phyloP scores from a whole-genome alignment of 2,797 vertebrate species.

The Lophotriccus pileatus region DNA sequence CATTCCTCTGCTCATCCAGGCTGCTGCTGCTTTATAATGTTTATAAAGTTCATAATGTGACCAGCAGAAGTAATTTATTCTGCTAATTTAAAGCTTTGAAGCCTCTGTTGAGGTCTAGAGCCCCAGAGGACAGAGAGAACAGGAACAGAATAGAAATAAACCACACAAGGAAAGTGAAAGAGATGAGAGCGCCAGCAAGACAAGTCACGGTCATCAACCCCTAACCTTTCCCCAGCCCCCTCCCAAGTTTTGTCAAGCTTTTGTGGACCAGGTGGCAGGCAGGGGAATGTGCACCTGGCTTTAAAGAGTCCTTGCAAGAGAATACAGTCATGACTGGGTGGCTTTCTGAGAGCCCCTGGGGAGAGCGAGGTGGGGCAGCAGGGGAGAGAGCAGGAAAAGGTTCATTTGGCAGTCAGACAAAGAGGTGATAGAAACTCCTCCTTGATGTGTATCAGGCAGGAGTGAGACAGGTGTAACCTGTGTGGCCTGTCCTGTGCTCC shows the following conservation, averaged over 20 bases:
- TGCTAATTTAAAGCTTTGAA: not conserved
- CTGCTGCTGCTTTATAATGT: not conserved
- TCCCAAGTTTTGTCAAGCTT: not conserved
- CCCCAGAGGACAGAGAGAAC: not conserved
- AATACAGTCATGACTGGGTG: not conserved
- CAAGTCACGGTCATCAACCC: not conserved
- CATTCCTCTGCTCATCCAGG: not conserved
- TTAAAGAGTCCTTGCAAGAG: not conserved
- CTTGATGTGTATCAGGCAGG: not conserved
- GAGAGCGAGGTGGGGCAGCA: not conserved
- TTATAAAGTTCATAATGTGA: not conserved
- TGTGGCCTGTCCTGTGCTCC: not conserved
- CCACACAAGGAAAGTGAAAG: not conserved
- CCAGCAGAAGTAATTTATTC: not conserved
- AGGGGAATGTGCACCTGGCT: not conserved
- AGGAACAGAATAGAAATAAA: not conserved
- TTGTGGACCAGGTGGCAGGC: not conserved
- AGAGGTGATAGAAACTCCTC: not conserved
- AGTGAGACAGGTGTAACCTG: not conserved
- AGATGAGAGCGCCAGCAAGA: not conserved
- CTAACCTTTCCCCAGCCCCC: not conserved
- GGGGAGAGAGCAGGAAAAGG: not conserved
- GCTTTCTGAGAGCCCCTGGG: not conserved
- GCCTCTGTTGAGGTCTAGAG: not conserved
- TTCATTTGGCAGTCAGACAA: constrained; percentile 12